These are phyloP conservation scores for Hypotaenidia philippensis DNA, from an alignment of 2,797 vertebrate genomes.

Conservation along the genomic window DNA sequence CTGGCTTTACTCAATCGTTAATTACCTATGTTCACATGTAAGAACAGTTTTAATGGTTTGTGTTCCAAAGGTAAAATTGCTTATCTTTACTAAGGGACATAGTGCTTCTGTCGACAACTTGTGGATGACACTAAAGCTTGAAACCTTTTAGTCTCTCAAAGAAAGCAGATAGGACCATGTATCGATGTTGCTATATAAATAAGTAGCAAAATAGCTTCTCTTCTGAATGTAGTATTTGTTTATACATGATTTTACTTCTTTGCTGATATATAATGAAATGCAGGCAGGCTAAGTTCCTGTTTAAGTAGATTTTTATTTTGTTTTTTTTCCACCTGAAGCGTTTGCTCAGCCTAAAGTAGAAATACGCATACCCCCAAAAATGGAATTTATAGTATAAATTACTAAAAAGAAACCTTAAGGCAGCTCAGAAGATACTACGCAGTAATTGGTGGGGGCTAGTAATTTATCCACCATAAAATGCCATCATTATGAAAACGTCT, in stretches of 20 bases:
- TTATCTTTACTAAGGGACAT: rapidly evolving
- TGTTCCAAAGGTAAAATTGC: background rate
- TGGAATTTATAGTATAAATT: background rate
- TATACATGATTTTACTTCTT: background rate
- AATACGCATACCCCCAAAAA: background rate
- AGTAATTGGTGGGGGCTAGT: background rate
- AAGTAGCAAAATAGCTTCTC: background rate
- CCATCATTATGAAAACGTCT: background rate
- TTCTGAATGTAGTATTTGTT: background rate
- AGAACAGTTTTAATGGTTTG: background rate
- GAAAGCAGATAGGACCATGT: rapidly evolving
- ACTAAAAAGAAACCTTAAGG: background rate
- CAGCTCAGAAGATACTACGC: background rate
- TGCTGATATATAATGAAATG: background rate
- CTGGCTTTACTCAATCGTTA: background rate
- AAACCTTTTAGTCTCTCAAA: background rate
- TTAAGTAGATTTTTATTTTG: background rate
- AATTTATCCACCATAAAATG: background rate
- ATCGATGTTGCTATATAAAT: background rate
- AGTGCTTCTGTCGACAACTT: background rate
- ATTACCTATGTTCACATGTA: background rate
- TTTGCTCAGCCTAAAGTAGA: background rate
- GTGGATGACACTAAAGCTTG: background rate
- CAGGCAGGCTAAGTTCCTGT: background rate
- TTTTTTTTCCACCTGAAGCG: background rate